phyloP scores from a whole-genome alignment of 2,797 vertebrate genomes.

The Ctenosaura bakeri region DNA sequence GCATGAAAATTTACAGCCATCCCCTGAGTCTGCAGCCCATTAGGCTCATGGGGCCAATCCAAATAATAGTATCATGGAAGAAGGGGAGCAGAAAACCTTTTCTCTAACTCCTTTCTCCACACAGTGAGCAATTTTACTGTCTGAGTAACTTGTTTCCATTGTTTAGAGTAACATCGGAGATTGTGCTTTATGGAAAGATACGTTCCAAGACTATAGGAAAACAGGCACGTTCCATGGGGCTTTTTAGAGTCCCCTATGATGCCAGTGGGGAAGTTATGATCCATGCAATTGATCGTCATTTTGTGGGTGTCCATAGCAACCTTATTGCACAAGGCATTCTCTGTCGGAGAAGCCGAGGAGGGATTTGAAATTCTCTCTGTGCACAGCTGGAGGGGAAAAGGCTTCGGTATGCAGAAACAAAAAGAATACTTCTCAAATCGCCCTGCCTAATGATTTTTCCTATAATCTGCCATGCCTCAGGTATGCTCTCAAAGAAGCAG shows the following conservation, averaged over 20 bases:
- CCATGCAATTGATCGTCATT: slow-evolving; percentile 23
- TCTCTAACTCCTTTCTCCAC: not conserved
- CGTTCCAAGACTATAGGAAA: not conserved
- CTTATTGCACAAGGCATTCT: slow-evolving; percentile 28
- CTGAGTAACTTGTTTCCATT: not conserved
- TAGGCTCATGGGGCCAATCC: too few relatives aligned
- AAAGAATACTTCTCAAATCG: accelerated
- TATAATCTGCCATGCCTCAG: not conserved
- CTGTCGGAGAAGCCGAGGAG: slow-evolving; percentile 46
- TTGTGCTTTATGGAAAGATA: not conserved
- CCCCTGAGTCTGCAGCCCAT: not conserved
- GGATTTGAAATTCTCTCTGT: slow-evolving; percentile 30
- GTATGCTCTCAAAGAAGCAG: not conserved
- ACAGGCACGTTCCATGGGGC: not conserved
- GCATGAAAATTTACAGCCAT: not conserved
- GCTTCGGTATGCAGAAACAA: not conserved
- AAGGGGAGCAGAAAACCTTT: not conserved
- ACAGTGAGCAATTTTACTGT: not conserved
- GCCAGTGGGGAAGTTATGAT: not conserved
- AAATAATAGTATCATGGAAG: not conserved
- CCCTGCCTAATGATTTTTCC: slow-evolving; percentile 25
- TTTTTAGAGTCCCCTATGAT: not conserved
- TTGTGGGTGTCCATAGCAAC: slow-evolving; percentile 34
- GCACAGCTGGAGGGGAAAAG: too few relatives aligned
- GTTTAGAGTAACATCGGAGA: not conserved